phyloP scores from a whole-genome alignment of 2,797 vertebrate species.

The Poecilia gillii region DNA sequence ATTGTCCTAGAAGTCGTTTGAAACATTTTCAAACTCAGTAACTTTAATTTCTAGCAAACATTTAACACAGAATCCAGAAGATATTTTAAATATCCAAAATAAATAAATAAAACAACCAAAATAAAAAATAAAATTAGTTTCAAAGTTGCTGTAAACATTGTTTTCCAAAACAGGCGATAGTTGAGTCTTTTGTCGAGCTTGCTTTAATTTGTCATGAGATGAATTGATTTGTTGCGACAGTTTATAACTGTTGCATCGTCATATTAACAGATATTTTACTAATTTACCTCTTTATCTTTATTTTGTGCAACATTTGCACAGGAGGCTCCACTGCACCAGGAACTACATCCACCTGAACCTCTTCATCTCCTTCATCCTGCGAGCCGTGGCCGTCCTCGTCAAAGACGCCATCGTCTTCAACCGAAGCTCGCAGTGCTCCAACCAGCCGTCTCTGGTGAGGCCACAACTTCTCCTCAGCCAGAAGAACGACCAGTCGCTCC shows the following conservation, averaged over 20 bases:
- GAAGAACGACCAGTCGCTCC: not conserved
- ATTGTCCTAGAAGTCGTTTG: too few species aligned
- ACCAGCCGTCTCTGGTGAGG: constrained; percentile 81
- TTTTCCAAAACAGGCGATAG: too few species aligned
- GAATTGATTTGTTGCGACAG: too few species aligned
- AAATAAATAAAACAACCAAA: too few species aligned
- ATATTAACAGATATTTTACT: not conserved
- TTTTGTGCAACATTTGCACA: constrained; percentile 40
- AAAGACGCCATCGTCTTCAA: constrained; percentile 90
- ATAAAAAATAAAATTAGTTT: too few species aligned
- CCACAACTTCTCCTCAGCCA: not conserved
- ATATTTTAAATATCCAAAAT: too few species aligned
- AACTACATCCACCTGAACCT: constrained; percentile 96
- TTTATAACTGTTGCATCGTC: not conserved
- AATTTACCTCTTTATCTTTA: not conserved
- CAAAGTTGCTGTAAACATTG: too few species aligned
- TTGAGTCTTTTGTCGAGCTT: too few species aligned
- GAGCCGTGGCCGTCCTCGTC: constrained; percentile 88
- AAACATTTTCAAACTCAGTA: too few species aligned
- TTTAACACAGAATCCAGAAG: too few species aligned
- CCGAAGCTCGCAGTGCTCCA: constrained; percentile 73
- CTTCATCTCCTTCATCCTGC: constrained; percentile 93
- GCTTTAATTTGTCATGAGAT: too few species aligned
- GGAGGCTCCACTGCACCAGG: constrained; percentile 93
- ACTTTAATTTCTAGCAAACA: too few species aligned